Base-by-base conservation (phyloP, 2,888 invertebrate species). In the Pyrrhosoma nymphula region DNA sequence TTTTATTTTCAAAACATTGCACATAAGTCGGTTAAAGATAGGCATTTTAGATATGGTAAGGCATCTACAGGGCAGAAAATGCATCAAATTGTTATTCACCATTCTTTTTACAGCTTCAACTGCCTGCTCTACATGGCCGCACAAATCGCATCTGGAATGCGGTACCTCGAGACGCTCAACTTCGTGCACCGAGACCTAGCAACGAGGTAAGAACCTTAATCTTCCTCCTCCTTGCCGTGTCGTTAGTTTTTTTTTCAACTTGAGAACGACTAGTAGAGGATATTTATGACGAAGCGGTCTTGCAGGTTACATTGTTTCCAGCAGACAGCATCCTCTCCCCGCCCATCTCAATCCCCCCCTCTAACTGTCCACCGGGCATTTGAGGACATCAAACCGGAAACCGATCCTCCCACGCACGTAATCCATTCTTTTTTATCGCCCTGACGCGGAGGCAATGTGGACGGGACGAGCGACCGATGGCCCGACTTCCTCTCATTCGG, bases 181-280 rank as follows among this genome's bases (percentile, higher is more conserved):
- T 99, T 99, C 97, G 99, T 99, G 95, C 99, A 99, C 97, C 98
- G 99, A 91, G 99, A 99, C 97, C 97, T 99, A 96, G 99, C 99
- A 95, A 98, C 99, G 82, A 98, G 98, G 98, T 98, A 96, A 96
- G 96, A 55, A 75, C 30, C 26, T 69, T 56, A 82, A 56, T 39
- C 55, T 60, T 75, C 90, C n/a, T 16, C 69, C 26, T 35, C 47
- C 90, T 95, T 47, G 63, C 56, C 56, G 56, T 95, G 35, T 82
- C n/a, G 10, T 16, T 18, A 18, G 82, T 35, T 82, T 82, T 35
- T 82, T 82, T 35, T 23, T 30, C 35, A 1, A 16, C 20, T 69
- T 26, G 69, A 26, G 35, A 35, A 3, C 26, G 30, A 82, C 30
- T 82, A 26, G 82, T 82, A 6, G 30, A 16, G 82, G 82, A 82